Evolutionary conservation across 1,140 invertebrate genomes (phyloP), one percentile per base, ranked within the genome.

Genomic region (Scaptomyza graminum): DNA sequence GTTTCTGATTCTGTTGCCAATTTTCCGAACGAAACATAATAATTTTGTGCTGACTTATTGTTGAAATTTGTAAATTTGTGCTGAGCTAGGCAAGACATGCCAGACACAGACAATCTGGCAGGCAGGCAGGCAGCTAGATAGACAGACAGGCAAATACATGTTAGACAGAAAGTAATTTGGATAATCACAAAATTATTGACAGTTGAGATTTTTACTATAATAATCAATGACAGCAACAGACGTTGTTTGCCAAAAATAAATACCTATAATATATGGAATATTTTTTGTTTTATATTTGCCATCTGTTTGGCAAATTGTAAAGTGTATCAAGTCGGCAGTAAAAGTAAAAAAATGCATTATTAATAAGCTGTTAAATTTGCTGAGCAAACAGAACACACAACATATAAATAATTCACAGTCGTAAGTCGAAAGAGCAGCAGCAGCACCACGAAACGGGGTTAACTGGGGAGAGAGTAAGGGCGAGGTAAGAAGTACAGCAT

Each of bases 291-390:
- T 9, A 34, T 56, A 34, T 15, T 41, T n/a, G 12, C 22, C 47
- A 16, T 39, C 9, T 34, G 54, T 39, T 18, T 15, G 28, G 46
- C 54, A 67, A 74, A 77, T 66, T 69, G 64, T 74, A 57, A 65
- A 57, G 59, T 67, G 69, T 62, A 59, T 69, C 82, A 59, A 82
- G 82, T 85, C 82, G 82, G 83, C 75, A 73, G 68, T 16, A 63
- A 81, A 72, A 73, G 82, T 12, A 63, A 81, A 76, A 73, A 88
- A 81, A 88, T 87, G 71, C 82, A 87, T 88, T 87, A 87, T 88
- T 87, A 87, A 87, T 87, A 87, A 82, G 82, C 85, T 82, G 82
- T 88, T 88, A 88, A 88, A 88, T 88, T 87, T 88, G 83, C 78
- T 79, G 82, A 88, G 83, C 80, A 87, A 87, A 87, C 83, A 82